Percentiles rank a stretch among this genome's conserved stretches.
These are phyloP conservation scores for Acrocephalus arundinaceus DNA, from an alignment of 2,113 vertebrate species.

Conservation along the genomic window DNA sequence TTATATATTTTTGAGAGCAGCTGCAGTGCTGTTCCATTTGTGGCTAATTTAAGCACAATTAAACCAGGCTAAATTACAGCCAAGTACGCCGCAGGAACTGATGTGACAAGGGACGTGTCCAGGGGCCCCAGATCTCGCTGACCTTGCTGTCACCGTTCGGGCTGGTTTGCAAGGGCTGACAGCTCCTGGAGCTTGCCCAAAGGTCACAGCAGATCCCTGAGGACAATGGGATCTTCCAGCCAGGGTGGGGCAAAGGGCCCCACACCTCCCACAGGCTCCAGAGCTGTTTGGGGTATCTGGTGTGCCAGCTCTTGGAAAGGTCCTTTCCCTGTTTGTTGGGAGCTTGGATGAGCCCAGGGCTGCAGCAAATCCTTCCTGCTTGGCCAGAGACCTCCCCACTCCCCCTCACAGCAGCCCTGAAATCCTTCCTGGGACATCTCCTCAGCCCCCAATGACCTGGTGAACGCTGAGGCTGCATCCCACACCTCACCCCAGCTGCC, in stretches of 20 bases:
- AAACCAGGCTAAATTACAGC: conserved; percentile 37
- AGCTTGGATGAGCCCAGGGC: background rate
- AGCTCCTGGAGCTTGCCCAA: rapidly evolving
- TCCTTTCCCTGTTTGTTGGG: rapidly evolving
- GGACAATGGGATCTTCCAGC: rapidly evolving
- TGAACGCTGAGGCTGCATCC: background rate
- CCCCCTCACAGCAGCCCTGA: background rate
- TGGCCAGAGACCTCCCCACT: rapidly evolving
- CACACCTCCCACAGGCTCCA: rapidly evolving
- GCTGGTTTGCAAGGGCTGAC: background rate
- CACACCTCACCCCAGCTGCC: background rate
- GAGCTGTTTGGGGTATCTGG: background rate
- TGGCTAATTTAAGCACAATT: conserved; percentile 59
- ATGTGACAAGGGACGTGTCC: background rate
- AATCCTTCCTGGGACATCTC: background rate
- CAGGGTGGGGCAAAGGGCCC: rapidly evolving
- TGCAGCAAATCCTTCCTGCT: background rate
- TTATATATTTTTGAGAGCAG: conserved; percentile 26
- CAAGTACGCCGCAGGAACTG: background rate
- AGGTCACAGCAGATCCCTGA: background rate
- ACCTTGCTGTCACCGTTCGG: background rate
- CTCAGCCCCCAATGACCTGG: background rate
- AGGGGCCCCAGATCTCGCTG: background rate
- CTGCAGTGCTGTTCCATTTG: conserved; percentile 1
- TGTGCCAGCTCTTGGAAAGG: rapidly evolving